These are phyloP conservation scores for Alviniconcha strummeri DNA, from an alignment of 2,888 invertebrate species.

Conservation along the genomic window DNA sequence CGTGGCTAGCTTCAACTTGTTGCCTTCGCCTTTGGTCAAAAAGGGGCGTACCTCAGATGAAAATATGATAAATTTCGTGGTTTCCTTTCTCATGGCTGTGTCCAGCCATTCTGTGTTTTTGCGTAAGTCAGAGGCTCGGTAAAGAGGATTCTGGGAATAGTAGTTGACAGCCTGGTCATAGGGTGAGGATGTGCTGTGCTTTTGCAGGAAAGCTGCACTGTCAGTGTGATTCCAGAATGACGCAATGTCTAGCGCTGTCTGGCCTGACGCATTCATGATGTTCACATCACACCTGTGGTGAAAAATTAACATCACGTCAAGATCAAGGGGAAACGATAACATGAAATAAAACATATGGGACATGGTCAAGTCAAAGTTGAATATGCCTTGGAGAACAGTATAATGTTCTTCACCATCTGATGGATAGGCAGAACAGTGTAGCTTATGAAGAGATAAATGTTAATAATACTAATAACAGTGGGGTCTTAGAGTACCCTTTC, in stretches of 20 bases:
- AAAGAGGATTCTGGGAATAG: slow-evolving; percentile 64
- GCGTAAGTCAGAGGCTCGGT: slow-evolving; percentile 66
- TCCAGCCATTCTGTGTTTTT: slow-evolving; percentile 67
- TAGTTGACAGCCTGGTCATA: slow-evolving; percentile 61
- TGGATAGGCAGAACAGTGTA: too few relatives aligned
- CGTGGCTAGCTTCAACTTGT: slow-evolving; percentile 44
- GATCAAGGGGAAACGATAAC: too few relatives aligned
- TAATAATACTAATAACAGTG: too few relatives aligned
- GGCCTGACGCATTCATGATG: slow-evolving; percentile 67
- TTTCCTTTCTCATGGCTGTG: slow-evolving; percentile 48
- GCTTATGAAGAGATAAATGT: too few relatives aligned
- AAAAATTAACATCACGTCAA: too few relatives aligned
- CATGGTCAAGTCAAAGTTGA: too few relatives aligned
- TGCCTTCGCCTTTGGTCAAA: slow-evolving; percentile 44
- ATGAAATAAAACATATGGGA: too few relatives aligned
- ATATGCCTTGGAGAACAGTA: too few relatives aligned
- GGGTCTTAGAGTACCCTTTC: too few relatives aligned
- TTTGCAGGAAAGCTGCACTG: slow-evolving; percentile 51
- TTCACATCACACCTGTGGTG: slow-evolving; percentile 61
- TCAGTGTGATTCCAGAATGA: slow-evolving; percentile 69
- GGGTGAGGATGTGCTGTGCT: slow-evolving; percentile 42
- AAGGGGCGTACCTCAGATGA: slow-evolving; percentile 57
- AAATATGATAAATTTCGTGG: slow-evolving; percentile 65
- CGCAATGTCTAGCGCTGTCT: slow-evolving; percentile 70
- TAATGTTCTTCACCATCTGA: too few relatives aligned